Evolutionary conservation across 2,888 invertebrate genomes (phyloP).

Genomic region (Drosophila paracracens): DNA sequence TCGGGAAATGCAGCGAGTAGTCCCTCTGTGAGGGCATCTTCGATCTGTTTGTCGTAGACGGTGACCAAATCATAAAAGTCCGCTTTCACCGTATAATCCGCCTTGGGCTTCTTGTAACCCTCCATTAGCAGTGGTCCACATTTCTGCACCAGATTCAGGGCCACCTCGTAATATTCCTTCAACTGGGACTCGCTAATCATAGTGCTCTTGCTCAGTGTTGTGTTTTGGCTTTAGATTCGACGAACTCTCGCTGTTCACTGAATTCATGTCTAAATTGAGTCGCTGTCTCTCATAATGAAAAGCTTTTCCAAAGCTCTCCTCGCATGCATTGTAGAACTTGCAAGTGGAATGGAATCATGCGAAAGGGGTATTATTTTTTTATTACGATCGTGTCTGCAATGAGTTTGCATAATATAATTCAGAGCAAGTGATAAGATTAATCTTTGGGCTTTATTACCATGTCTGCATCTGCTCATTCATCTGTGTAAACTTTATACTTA

Average conservation of each 20-base stretch:
- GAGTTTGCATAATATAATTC: slow-evolving; percentile 12
- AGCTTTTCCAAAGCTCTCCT: slow-evolving; percentile 55
- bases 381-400: slow-evolving; percentile 1
- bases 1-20: slow-evolving; percentile 87
- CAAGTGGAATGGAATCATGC: neutral
- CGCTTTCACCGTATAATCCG: slow-evolving; percentile 85
- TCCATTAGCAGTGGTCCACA: slow-evolving; percentile 82
- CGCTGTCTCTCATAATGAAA: slow-evolving; percentile 20
- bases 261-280: slow-evolving; percentile 25
- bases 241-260: slow-evolving; percentile 38
- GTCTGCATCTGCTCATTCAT: neutral
- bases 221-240: slow-evolving; percentile 19
- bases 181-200: slow-evolving; percentile 64
- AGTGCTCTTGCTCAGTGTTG: slow-evolving; percentile 43
- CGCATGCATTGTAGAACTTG: slow-evolving; percentile 38
- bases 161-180: slow-evolving; percentile 80
- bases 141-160: slow-evolving; percentile 81
- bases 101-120: slow-evolving; percentile 81
- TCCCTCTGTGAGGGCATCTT: slow-evolving; percentile 88
- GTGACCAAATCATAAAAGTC: slow-evolving; percentile 91
- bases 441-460: slow-evolving; percentile 25
- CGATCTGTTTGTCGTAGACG: slow-evolving; percentile 91
- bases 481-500: neutral
- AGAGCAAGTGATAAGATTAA: slow-evolving; percentile 20
- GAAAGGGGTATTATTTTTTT: slow-evolving; percentile 21